These are phyloP conservation scores for Oxyruncus cristatus DNA, from an alignment of 2,113 vertebrate species.

Conservation along the genomic window DNA sequence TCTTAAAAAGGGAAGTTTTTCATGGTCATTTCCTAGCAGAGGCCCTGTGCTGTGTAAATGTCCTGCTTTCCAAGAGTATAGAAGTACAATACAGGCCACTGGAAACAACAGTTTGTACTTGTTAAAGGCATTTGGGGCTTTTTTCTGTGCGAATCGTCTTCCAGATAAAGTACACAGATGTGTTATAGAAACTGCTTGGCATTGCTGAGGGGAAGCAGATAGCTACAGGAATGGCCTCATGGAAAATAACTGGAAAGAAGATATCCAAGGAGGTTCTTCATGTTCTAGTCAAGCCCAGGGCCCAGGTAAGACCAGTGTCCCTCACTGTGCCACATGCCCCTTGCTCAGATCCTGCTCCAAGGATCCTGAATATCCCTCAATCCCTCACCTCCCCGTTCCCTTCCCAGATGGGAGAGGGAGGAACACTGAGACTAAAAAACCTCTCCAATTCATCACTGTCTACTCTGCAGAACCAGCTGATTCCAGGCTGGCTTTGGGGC, in stretches of 20 bases:
- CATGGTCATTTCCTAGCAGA: background rate
- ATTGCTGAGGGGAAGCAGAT: background rate
- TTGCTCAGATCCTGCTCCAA: background rate
- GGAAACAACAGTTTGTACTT: background rate
- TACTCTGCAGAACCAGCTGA: background rate
- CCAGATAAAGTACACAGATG: background rate
- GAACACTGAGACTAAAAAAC: fast-evolving
- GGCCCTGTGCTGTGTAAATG: background rate
- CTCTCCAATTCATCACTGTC: background rate
- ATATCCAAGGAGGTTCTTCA: background rate
- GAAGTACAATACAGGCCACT: background rate
- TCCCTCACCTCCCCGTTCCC: background rate
- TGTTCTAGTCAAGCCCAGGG: background rate
- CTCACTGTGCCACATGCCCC: background rate
- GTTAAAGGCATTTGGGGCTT: background rate
- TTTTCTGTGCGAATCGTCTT: background rate
- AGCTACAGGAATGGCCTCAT: fast-evolving
- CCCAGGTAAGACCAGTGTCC: background rate
- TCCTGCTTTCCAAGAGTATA: background rate
- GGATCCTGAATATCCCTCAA: background rate
- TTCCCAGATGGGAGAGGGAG: background rate
- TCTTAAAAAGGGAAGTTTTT: background rate
- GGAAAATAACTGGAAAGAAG: background rate
- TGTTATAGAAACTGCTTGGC: background rate
- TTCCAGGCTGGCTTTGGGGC: background rate